Conservation (phyloP, 92 coral and sea anemone species). For the Heteractis magnifica region DNA sequence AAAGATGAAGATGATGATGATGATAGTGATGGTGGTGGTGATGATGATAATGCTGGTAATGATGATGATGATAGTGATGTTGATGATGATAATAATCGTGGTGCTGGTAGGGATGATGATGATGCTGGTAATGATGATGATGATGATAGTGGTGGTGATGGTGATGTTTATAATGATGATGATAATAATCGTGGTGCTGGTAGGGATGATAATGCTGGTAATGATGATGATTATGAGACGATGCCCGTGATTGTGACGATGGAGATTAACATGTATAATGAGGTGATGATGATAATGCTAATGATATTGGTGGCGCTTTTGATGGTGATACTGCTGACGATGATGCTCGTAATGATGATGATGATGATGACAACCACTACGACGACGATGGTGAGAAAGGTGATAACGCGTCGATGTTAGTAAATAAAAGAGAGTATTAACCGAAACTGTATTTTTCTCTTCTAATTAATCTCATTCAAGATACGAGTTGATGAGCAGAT, state of each 20-base stretch:
- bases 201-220: too few species aligned
- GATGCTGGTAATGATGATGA: not conserved
- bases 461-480: not conserved
- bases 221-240: not conserved
- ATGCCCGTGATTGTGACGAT: too few species aligned
- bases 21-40: not conserved
- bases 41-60: not conserved
- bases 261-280: too few species aligned
- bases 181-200: not conserved
- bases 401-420: too few species aligned
- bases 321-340: too few species aligned
- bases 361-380: too few species aligned
- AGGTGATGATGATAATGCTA: too few species aligned
- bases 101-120: not conserved
- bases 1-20: not conserved
- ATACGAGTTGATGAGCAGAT: slow-evolving; percentile 14
- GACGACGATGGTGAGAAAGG: too few species aligned
- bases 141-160: not conserved
- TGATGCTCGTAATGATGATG: too few species aligned
- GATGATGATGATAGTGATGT: not conserved
- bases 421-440: too few species aligned
- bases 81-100: not conserved
- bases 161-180: not conserved
- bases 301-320: too few species aligned
- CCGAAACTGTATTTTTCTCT: not conserved